Evolutionary conservation across 2,888 invertebrate genomes (phyloP).

Genomic region (Coenonympha glycerion): DNA sequence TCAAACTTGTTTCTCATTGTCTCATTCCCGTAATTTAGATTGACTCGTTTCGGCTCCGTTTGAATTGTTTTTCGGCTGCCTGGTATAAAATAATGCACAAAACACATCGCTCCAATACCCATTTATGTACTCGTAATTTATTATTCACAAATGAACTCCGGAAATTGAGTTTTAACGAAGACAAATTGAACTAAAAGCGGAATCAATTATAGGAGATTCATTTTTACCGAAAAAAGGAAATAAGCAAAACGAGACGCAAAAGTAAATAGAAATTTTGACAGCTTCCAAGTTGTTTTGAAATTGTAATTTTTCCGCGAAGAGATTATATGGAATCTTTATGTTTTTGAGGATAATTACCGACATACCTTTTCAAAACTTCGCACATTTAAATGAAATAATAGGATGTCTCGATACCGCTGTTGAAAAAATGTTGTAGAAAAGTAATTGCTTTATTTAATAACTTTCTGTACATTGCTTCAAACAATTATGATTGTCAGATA

Average conservation of each 20-base stretch:
- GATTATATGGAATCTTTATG: neutral
- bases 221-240: conserved; percentile 63
- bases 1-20: too few relatives aligned
- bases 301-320: neutral
- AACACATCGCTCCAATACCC: conserved; percentile 18
- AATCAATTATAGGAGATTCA: conserved; percentile 74
- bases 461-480: too few relatives aligned
- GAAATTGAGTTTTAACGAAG: conserved; percentile 75
- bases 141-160: conserved; percentile 72
- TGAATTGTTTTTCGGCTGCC: conserved; percentile 52
- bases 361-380: neutral
- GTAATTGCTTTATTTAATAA: too few relatives aligned
- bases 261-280: conserved; percentile 42
- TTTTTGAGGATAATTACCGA: too few relatives aligned
- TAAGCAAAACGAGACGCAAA: conserved; percentile 58
- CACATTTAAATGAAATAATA: neutral
- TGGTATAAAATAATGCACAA: conserved; percentile 20
- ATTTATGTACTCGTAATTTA: conserved; percentile 53
- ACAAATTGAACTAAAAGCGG: conserved; percentile 72
- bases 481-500: too few relatives aligned
- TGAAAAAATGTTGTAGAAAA: too few relatives aligned
- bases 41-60: conserved; percentile 54
- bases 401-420: too few relatives aligned
- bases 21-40: conserved; percentile 64
- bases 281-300: conserved; percentile 1